Evolutionary conservation across 2,888 invertebrate genomes (phyloP).

Genomic region (Chymomyza fuscimana): DNA sequence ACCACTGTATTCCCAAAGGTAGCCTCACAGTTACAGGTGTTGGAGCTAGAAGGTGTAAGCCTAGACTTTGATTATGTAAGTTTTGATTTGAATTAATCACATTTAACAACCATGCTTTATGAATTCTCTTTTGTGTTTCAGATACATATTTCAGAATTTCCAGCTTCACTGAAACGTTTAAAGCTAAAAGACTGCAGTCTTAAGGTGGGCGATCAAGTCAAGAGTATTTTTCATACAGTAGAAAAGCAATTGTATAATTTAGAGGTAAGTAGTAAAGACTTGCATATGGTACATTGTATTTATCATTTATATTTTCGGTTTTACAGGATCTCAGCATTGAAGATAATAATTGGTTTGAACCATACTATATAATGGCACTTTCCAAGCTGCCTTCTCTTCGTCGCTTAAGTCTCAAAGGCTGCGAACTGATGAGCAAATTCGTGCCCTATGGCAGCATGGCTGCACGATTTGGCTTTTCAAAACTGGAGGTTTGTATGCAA

Average conservation of each 20-base stretch:
- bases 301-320: constrained; percentile 25
- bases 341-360: constrained; percentile 87
- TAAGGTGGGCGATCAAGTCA: constrained; percentile 63
- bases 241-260: constrained; percentile 72
- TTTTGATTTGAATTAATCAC: background rate
- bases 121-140: constrained; percentile 70
- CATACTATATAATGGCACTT: constrained; percentile 86
- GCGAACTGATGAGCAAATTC: constrained; percentile 85
- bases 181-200: constrained; percentile 78
- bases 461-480: constrained; percentile 84
- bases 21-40: constrained; percentile 63
- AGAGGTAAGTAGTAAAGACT: constrained; percentile 56
- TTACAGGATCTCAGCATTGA: constrained; percentile 86
- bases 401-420: constrained; percentile 84
- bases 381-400: constrained; percentile 85
- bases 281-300: background rate
- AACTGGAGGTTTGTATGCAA: constrained; percentile 65
- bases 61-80: constrained; percentile 76
- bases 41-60: constrained; percentile 77
- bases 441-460: constrained; percentile 89
- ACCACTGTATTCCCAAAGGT: constrained; percentile 64
- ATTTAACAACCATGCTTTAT: background rate
- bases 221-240: constrained; percentile 77
- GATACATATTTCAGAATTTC: constrained; percentile 85
- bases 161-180: constrained; percentile 83